Conservation (phyloP, 2,113 vertebrate species). For the Tautogolabrus adspersus region DNA sequence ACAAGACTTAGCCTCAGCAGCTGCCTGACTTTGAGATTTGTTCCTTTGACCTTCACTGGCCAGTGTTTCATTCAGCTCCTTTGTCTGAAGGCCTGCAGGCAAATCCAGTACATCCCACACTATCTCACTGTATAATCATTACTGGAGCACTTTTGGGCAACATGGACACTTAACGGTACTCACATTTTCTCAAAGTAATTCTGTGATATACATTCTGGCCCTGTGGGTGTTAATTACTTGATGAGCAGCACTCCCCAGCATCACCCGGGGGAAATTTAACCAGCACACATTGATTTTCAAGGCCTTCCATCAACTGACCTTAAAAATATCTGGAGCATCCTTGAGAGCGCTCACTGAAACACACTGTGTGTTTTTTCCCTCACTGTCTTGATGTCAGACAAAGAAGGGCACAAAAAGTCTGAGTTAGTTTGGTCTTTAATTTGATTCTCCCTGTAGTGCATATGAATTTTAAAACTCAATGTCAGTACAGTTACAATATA, state of each 20-base stretch:
- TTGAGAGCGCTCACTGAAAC: conserved; percentile 20
- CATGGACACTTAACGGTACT: neutral
- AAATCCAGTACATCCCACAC: neutral
- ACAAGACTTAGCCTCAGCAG: no score
- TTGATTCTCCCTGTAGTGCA: neutral
- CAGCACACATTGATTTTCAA: conserved; percentile 57
- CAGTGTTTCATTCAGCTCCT: conserved; percentile 4
- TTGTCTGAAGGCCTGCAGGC: conserved; percentile 6
- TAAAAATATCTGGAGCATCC: conserved; percentile 32
- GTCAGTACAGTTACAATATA: no score
- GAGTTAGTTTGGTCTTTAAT: no score
- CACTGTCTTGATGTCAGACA: neutral
- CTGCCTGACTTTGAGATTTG: neutral
- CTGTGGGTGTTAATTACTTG: conserved; percentile 61
- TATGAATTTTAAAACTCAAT: neutral
- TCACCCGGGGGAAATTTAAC: conserved; percentile 64
- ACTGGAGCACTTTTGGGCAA: conserved; percentile 13
- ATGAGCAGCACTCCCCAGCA: conserved; percentile 49
- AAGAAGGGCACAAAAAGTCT: neutral
- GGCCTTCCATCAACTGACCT: conserved; percentile 59
- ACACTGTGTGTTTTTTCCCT: neutral
- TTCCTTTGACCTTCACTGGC: conserved; percentile 34
- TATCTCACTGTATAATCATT: conserved; percentile 18
- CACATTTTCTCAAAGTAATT: conserved; percentile 52
- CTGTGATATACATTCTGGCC: conserved; percentile 34